Evolutionary conservation across 2,113 vertebrate genomes (phyloP), one percentile per base, ranked within the genome.

Genomic region (Mobula hypostoma): DNA sequence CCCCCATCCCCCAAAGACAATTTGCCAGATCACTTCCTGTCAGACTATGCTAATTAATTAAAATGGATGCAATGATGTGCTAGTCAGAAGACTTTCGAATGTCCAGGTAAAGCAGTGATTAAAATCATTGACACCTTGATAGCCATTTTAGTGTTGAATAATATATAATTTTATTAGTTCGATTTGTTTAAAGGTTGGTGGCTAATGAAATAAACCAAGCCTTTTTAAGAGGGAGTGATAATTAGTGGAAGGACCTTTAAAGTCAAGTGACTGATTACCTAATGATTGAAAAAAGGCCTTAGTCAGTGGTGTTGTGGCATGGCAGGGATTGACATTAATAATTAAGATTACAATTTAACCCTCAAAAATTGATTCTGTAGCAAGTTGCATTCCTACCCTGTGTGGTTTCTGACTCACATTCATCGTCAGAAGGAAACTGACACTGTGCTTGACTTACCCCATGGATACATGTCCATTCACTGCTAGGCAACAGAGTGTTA

Each of bases 401-500:
- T 36, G 72, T 40, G 68, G 27, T 56, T 29, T 40, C 21, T 24
- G 11, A 48, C 19, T 74, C 21, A 56, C 21, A 93, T 93, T 93
- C 24, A 74, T 40, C 70, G 48, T 76, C 36, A 29, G 91, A 70
- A 93, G 70, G 85, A 74, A 48, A 56, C 32, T 72, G 70, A 72
- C 70, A 68, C 24, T 15, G 91, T 56, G 21, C 27, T 27, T 93
- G 91, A 93, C 91, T 56, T 93, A 70, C 36, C 70, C 68, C 58
- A 66, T 90, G 85, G 85, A 90, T 90, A 74, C 68, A 56, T 19
- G 24, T 56, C 70, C 70, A 93, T 74, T 48, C 68, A 93, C 70
- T 93, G 91, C 91, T 93, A 93, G 40, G 91, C 70, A 74, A 93
- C 66, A 56, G 70, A 48, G 91, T 74, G 91, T 27, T 56, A 93